A percentile compares a stretch with the other conserved stretches of the same genome.
Conservation (phyloP, 2,113 vertebrate species). For the Oophaga pumilio region DNA sequence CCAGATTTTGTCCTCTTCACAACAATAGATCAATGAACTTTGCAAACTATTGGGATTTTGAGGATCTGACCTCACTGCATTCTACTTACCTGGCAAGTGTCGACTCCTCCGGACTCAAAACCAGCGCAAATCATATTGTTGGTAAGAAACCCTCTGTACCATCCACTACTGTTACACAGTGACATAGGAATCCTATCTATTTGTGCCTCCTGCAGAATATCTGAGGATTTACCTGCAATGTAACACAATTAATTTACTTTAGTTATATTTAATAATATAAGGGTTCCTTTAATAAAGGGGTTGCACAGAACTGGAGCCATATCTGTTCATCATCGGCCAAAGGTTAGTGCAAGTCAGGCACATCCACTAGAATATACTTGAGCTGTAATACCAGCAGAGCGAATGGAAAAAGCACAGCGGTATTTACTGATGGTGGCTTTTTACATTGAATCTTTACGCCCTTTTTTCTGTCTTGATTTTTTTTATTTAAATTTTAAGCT, state of each 20-base stretch:
- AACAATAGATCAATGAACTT: too few relatives aligned
- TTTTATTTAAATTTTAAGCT: too few relatives aligned
- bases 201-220: slow-evolving; percentile 37
- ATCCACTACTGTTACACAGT: slow-evolving; percentile 14
- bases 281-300: background rate
- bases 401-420: background rate
- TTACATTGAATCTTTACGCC: too few relatives aligned
- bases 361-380: background rate
- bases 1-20: too few relatives aligned
- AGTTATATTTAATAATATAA: background rate
- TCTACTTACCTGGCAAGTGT: slow-evolving; percentile 39
- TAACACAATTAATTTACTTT: background rate
- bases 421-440: too few relatives aligned
- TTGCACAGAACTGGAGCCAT: background rate
- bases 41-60: too few relatives aligned
- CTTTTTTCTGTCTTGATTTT: too few relatives aligned
- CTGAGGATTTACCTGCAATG: slow-evolving; percentile 7
- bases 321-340: background rate
- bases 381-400: background rate
- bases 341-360: background rate
- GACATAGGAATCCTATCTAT: slow-evolving; percentile 16
- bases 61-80: background rate
- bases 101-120: slow-evolving; percentile 24
- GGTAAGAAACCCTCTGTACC: slow-evolving; percentile 31
- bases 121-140: slow-evolving; percentile 46